Base-by-base conservation (phyloP, 1,140 invertebrate genomes). In the Microplitis demolitor region DNA sequence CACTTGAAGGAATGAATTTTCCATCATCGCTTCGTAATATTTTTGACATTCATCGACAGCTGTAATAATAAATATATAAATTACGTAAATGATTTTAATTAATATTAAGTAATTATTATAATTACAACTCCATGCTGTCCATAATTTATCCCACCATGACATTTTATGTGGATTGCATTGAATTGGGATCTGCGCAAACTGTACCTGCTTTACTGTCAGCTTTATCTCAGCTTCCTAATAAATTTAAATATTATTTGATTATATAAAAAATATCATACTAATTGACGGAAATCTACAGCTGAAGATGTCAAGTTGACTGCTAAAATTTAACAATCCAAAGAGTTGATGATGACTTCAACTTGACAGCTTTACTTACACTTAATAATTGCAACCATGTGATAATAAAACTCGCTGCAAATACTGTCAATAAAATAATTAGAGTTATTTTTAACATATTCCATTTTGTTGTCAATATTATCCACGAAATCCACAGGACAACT, bases 141-240 rank as follows among this genome's bases (percentile, higher is more conserved):
- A 6, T 1, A 77, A n/a, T 67, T 51, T 74, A 8, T 72, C 58
- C 53, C 39, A 70, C 61, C 39, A 72, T 14, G 61, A 11, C 79
- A 83, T 79, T 66, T 81, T 72, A 63, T 78, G 4, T 3, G 79
- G 77, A 8, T 77, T 69, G 62, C 83, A 85, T 4, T 78, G 56
- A 56, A 75, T 68, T 34, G 82, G 83, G 60, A 80, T 50, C 45
- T 76, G 3, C 6, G 58, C 24, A 69, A 74, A 79, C 61, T 78
- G 74, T 14, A 76, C 64, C 76, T 79, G 78, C 24, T 74, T 63
- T 3, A 79, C 75, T 39, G 54, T 61, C 67, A 72, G 56, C 62
- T 83, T 80, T n/a, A 82, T 79, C 67, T 81, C 74, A 33, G 74
- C 79, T 68, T 85, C 80, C 83, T 85, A 34, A 16, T 34, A 71